Evolutionary conservation across 2,113 vertebrate genomes (phyloP).

Genomic region (Austrofundulus limnaeus): DNA sequence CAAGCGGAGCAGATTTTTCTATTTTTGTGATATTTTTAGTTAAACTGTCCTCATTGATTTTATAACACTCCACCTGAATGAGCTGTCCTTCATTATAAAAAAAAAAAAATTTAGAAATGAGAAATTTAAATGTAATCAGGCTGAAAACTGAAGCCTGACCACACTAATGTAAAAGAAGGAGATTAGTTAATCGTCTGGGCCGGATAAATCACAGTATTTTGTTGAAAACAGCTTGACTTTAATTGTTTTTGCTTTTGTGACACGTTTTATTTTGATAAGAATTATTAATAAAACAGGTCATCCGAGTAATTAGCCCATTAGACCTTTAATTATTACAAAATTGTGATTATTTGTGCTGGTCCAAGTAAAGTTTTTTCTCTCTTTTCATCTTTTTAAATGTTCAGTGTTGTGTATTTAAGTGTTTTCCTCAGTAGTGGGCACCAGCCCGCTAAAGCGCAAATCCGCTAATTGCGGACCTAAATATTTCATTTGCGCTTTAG

Average conservation of each 20-base stretch:
- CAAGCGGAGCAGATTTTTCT: too few species aligned
- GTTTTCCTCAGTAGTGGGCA: too few species aligned
- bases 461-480: too few species aligned
- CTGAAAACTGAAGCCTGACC: not conserved
- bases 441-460: too few species aligned
- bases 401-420: not conserved
- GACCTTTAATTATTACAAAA: not conserved
- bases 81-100: not conserved
- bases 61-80: not conserved
- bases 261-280: not conserved
- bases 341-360: not conserved
- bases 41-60: not conserved
- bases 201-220: not conserved
- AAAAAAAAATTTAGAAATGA: too few species aligned
- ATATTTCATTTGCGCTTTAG: too few species aligned
- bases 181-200: not conserved
- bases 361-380: not conserved
- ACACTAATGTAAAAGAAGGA: not conserved
- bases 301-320: slow-evolving; percentile 4
- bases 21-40: not conserved
- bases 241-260: not conserved
- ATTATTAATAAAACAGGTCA: not conserved
- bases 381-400: not conserved
- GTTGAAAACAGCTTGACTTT: not conserved
- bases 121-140: not conserved